Percentiles rank a stretch among this genome's conserved stretches.
Evolutionary conservation across 1,140 invertebrate genomes (phyloP).

Genomic region (Hesperophylax magnus): DNA sequence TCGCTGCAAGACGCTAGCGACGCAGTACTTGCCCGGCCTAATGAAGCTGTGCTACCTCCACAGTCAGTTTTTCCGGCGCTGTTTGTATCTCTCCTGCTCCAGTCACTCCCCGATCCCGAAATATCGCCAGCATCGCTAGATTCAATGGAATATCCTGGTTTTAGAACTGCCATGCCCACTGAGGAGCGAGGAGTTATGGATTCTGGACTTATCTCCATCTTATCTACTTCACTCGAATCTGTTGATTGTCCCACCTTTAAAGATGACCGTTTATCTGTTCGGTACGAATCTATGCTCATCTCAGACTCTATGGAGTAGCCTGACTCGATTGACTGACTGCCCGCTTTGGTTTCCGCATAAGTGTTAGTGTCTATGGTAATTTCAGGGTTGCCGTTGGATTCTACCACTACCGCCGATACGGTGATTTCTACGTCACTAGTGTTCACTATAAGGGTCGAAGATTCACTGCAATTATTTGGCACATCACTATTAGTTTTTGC

Average conservation of each 20-base stretch:
- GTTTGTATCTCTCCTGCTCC: conserved; percentile 67
- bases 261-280: conserved; percentile 68
- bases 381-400: conserved; percentile 70
- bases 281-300: conserved; percentile 69
- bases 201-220: conserved; percentile 70
- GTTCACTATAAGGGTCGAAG: conserved; percentile 33
- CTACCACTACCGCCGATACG: conserved; percentile 67
- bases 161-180: conserved; percentile 65
- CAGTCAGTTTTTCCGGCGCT: conserved; percentile 51
- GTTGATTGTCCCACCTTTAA: conserved; percentile 70
- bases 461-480: conserved; percentile 63
- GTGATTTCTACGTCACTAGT: conserved; percentile 41
- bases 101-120: conserved; percentile 74
- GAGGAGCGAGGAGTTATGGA: conserved; percentile 68
- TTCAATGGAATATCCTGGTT: conserved; percentile 74
- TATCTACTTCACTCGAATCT: conserved; percentile 68
- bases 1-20: conserved; percentile 75
- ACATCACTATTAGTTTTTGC: conserved; percentile 66
- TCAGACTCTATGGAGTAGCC: conserved; percentile 70
- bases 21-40: conserved; percentile 75
- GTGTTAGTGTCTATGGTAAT: conserved; percentile 68
- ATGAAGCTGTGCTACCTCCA: conserved; percentile 66
- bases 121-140: conserved; percentile 74
- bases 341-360: conserved; percentile 63
- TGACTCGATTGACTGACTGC: conserved; percentile 68